Base-by-base conservation (phyloP, 1,140 invertebrate species). In the Tribolium madens region DNA sequence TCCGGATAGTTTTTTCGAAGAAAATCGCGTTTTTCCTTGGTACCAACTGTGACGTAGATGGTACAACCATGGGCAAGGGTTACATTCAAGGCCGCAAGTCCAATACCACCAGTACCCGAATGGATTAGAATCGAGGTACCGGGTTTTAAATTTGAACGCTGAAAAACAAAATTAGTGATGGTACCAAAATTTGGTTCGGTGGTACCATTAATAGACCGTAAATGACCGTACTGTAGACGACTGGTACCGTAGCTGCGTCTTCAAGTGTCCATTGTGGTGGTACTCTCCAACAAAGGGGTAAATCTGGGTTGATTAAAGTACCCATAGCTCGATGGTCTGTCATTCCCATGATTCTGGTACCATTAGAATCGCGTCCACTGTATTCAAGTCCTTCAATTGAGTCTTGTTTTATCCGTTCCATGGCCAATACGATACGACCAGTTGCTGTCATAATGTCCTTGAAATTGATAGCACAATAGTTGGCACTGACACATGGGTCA, bases 161-260 rank as follows among this genome's bases (percentile, higher is more conserved):
- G 6, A 1, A 3, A 47, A n/a, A 26, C 3, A 1, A 26, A 26
- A 26, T 26, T 26, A n/a, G n/a, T n/a, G n/a, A n/a, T n/a, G n/a
- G n/a, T n/a, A n/a, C n/a, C n/a, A n/a, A n/a, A n/a, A n/a, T 26
- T 26, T 26, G 0, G 1, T n/a, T n/a, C n/a, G 21, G 21, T 26
- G 21, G 21, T 42, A 42, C 36, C 36, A 42, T 42, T 87, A 73
- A 98, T 88, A 9, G 95, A 7, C 36, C 93, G 84, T 95, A 96
- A 78, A 95, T 94, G 0, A 91, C 95, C 0, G 96, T 97, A 52
- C 90, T 89, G 83, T 97, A 98, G 2, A 94, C 94, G 0, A 93
- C 92, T 2, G 97, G 96, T 0, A 98, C 89, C 0, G 96, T 96
- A 0, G 95, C 94, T 0, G 96, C 97, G 50, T 98, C 94, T 83